Evolutionary conservation across 2,888 invertebrate species (phyloP).

Genomic region (Apomyelois bistriatella): DNA sequence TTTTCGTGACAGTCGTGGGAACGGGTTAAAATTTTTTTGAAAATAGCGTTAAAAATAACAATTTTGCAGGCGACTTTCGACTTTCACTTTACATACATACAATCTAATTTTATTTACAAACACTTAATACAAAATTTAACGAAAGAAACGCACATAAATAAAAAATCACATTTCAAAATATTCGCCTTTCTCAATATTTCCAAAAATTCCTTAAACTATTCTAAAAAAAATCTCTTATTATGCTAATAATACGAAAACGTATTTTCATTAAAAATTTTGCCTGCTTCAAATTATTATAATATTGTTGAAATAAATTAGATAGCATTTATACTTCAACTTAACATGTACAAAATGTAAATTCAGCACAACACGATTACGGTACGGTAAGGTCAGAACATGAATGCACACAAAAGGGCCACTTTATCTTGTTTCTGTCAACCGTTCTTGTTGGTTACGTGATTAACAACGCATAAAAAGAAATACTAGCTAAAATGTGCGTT

Average conservation of each 20-base stretch:
- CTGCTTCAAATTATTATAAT: not conserved
- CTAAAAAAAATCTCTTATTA: not conserved
- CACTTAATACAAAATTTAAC: conserved; percentile 10
- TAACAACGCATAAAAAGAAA: too few relatives aligned
- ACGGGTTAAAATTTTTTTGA: not conserved
- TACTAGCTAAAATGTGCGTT: too few relatives aligned
- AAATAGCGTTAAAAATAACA: conserved; percentile 17
- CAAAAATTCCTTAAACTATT: not conserved
- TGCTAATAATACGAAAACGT: not conserved
- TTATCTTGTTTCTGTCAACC: too few relatives aligned
- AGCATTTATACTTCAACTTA: not conserved
- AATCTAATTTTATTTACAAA: conserved; percentile 9
- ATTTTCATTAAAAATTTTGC: not conserved
- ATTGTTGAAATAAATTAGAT: not conserved
- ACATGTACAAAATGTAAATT: not conserved
- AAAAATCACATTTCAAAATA: conserved; percentile 1
- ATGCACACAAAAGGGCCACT: too few relatives aligned
- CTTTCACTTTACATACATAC: conserved; percentile 9
- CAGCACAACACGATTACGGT: not conserved
- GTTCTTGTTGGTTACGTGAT: too few relatives aligned
- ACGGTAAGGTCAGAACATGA: too few relatives aligned
- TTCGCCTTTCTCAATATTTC: not conserved
- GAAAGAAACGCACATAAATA: conserved; percentile 7
- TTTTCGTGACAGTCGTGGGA: not conserved
- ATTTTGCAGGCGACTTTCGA: not conserved